Percentiles rank a stretch among this genome's conserved stretches.
Conservation (phyloP, 1,140 invertebrate species). For the Delia radicum region DNA sequence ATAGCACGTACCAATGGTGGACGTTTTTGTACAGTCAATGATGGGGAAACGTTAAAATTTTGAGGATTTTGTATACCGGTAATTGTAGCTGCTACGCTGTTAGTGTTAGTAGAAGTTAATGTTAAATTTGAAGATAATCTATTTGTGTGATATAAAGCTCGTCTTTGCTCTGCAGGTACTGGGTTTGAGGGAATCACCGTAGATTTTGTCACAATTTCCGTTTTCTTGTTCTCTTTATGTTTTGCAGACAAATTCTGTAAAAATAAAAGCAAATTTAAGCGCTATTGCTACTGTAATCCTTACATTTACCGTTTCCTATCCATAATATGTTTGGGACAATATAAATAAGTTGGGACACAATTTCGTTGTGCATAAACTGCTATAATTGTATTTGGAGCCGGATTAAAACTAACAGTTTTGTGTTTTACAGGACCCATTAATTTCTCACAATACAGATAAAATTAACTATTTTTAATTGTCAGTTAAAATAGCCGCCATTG, state of each 20-base stretch:
- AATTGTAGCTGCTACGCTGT: neutral
- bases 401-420: too few relatives aligned
- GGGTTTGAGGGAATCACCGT: neutral
- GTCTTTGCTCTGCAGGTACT: neutral
- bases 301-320: too few relatives aligned
- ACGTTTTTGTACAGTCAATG: slow-evolving; percentile 45
- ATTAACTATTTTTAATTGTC: too few relatives aligned
- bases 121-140: neutral
- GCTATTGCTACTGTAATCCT: too few relatives aligned
- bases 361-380: too few relatives aligned
- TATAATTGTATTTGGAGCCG: too few relatives aligned
- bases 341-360: too few relatives aligned
- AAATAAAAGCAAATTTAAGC: too few relatives aligned
- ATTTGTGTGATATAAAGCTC: slow-evolving; percentile 6
- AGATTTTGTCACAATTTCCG: neutral
- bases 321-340: too few relatives aligned
- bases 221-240: neutral
- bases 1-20: slow-evolving; percentile 54
- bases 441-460: too few relatives aligned
- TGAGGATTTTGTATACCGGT: neutral
- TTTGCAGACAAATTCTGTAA: neutral
- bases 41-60: slow-evolving; percentile 24
- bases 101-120: neutral
- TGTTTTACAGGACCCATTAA: too few relatives aligned
- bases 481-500: too few relatives aligned